phyloP scores from a whole-genome alignment of 2,113 vertebrate genomes.

The Apaloderma vittatum region DNA sequence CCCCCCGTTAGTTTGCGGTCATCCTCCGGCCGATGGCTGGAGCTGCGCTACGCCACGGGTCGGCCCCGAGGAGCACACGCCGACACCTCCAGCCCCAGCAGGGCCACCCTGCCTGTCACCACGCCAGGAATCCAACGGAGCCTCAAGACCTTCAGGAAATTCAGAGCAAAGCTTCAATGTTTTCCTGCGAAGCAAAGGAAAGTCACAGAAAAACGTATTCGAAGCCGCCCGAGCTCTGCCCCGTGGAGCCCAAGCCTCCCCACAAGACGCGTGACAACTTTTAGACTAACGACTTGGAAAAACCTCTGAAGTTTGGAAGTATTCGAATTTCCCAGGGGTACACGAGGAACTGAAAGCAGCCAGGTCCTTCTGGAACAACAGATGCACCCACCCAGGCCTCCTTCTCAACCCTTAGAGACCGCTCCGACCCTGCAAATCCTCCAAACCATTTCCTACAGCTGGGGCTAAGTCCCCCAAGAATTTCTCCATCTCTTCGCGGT shows the following conservation, averaged over 20 bases:
- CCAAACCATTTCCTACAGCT: neutral
- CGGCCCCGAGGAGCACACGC: neutral
- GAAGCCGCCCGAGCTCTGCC: neutral
- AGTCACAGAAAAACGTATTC: neutral
- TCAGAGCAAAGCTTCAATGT: neutral
- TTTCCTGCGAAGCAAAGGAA: neutral
- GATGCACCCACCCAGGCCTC: neutral
- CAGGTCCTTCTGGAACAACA: neutral
- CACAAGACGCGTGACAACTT: rapidly evolving
- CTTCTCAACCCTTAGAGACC: neutral
- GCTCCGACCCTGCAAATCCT: neutral
- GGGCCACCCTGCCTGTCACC: neutral
- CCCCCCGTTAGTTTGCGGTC: rapidly evolving
- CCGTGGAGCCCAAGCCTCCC: rapidly evolving
- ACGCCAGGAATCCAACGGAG: neutral
- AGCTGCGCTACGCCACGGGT: rapidly evolving
- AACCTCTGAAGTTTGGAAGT: neutral
- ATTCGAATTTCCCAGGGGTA: neutral
- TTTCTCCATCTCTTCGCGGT: rapidly evolving
- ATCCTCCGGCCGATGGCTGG: rapidly evolving
- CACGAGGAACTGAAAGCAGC: rapidly evolving
- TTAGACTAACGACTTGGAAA: neutral
- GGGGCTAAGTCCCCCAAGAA: neutral
- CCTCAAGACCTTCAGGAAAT: neutral
- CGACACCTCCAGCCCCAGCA: neutral